Percentiles rank a stretch among this genome's conserved stretches.
phyloP scores from a whole-genome alignment of 2,797 vertebrate genomes.

The Syndactyla subalaris region DNA sequence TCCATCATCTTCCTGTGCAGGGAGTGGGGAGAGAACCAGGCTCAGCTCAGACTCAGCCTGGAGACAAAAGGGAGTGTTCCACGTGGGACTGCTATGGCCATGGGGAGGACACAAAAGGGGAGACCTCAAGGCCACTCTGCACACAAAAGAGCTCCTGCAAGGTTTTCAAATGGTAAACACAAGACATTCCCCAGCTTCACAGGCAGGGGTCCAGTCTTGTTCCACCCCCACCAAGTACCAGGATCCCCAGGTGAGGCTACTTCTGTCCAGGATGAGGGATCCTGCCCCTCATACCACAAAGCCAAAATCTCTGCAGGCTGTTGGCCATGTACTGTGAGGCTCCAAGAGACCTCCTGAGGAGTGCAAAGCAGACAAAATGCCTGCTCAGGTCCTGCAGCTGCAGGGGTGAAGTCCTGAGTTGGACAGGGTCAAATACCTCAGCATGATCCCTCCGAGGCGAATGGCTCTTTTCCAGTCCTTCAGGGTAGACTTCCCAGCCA shows the following conservation, averaged over 20 bases:
- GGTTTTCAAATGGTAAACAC: not conserved
- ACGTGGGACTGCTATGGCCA: not conserved
- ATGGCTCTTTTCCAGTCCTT: conserved; percentile 98
- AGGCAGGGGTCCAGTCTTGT: not conserved
- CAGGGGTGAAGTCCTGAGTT: conserved; percentile 11
- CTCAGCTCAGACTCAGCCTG: conserved; percentile 22
- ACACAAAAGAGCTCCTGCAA: not conserved
- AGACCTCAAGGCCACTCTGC: not conserved
- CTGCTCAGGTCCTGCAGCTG: not conserved
- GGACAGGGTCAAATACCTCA: conserved; percentile 81
- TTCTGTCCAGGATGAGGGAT: not conserved
- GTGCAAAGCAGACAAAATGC: not conserved
- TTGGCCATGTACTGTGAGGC: not conserved
- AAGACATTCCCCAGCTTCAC: not conserved
- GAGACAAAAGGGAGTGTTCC: not conserved
- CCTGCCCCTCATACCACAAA: not conserved
- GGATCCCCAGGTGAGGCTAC: not conserved
- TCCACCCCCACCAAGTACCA: not conserved
- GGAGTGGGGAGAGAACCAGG: conserved; percentile 46
- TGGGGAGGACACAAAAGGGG: not conserved
- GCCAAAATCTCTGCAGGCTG: not conserved
- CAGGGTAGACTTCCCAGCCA: conserved; percentile 93
- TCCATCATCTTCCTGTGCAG: conserved; percentile 94
- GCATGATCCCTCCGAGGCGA: conserved; percentile 91
- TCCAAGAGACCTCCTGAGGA: not conserved